Percentiles rank a stretch among this genome's conserved stretches.
phyloP scores from a whole-genome alignment of 1,140 invertebrate genomes.

The Melanaphis sacchari region DNA sequence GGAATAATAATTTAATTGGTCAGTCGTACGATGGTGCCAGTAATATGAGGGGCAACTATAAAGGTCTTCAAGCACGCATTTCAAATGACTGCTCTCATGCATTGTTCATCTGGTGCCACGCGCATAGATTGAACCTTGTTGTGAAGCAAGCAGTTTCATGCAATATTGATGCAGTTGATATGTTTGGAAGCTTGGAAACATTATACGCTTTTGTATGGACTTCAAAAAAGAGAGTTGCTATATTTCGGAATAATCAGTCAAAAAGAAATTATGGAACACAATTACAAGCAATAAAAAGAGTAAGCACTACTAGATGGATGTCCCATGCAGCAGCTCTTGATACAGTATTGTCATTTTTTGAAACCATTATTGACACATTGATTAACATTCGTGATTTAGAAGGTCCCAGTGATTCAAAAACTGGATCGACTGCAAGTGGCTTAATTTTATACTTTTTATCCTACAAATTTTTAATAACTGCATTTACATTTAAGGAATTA shows the following conservation, averaged over 20 bases:
- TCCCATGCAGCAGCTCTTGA: background rate
- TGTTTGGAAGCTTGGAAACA: background rate
- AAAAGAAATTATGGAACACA: constrained; percentile 11
- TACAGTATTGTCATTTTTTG: background rate
- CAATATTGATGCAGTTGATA: background rate
- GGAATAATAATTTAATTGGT: background rate
- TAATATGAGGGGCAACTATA: background rate
- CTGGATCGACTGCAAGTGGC: background rate
- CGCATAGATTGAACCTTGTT: background rate
- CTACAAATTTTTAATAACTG: background rate
- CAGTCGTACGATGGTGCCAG: background rate
- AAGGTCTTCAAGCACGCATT: constrained; percentile 12
- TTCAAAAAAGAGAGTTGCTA: constrained; percentile 2
- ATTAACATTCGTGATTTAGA: background rate
- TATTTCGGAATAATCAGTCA: background rate
- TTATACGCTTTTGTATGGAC: constrained; percentile 23
- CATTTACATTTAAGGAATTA: background rate
- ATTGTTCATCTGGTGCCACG: constrained; percentile 7
- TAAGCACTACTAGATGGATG: background rate
- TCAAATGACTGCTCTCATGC: background rate
- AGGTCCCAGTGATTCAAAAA: constrained; percentile 2
- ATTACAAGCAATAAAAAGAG: background rate
- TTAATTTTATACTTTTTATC: background rate
- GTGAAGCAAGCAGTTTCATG: background rate
- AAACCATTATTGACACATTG: background rate